A percentile compares a stretch with the other conserved stretches of the same genome.
These are phyloP conservation scores for Holothuria leucospilota DNA, from an alignment of 53 echinoderm and acorn worm species.

Conservation along the genomic window DNA sequence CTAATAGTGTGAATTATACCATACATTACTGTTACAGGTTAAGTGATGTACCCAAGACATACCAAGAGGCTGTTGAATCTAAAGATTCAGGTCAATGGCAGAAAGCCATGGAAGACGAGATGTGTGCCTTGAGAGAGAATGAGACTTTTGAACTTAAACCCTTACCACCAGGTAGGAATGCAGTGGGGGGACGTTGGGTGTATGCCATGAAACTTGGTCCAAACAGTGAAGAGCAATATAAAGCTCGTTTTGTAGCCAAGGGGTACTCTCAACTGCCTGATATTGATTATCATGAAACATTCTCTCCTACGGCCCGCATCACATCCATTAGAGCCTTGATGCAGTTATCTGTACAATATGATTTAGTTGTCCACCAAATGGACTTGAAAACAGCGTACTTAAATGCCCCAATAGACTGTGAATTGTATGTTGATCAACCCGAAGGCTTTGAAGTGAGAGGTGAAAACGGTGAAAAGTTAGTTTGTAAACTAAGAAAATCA, in stretches of 20 bases:
- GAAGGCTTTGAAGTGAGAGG: conserved; percentile 41
- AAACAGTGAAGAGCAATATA: conserved; percentile 30
- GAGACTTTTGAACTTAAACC: conserved; percentile 24
- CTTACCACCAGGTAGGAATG: conserved; percentile 18
- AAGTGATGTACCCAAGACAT: conserved; percentile 16
- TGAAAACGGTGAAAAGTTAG: conserved; percentile 46
- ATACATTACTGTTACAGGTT: conserved; percentile 54
- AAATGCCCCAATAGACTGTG: conserved; percentile 59
- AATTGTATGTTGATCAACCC: conserved; percentile 49
- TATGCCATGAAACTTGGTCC: neutral
- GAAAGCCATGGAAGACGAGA: conserved; percentile 34
- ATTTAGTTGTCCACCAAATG: conserved; percentile 44
- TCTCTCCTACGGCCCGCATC: conserved; percentile 43
- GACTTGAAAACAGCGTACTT: conserved; percentile 19
- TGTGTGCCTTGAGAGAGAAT: conserved; percentile 18
- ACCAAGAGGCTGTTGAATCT: conserved; percentile 18
- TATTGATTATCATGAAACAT: conserved; percentile 56
- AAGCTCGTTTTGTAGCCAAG: conserved; percentile 42
- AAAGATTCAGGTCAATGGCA: conserved; percentile 1
- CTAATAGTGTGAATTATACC: neutral
- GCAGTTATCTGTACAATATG: conserved; percentile 51
- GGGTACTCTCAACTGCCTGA: conserved; percentile 40
- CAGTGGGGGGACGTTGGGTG: conserved; percentile 30
- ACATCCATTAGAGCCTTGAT: conserved; percentile 40
- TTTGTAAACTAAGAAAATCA: conserved; percentile 58